These are phyloP conservation scores for Andrena hattorfiana DNA, from an alignment of 2,888 invertebrate species.

Conservation along the genomic window DNA sequence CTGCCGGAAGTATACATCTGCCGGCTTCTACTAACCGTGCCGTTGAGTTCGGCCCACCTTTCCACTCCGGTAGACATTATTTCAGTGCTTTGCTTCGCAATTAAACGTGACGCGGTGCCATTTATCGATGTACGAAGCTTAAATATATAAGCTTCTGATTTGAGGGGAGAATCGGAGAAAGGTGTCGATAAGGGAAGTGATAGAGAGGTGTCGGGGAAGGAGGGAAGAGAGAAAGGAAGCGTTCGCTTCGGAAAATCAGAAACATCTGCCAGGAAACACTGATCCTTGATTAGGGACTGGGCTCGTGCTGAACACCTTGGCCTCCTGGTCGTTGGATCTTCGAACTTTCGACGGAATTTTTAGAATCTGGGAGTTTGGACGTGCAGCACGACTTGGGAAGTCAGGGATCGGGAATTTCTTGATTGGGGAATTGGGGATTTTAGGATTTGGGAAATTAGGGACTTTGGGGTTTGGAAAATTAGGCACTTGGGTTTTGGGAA, in stretches of 20 bases:
- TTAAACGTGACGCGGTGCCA: background rate
- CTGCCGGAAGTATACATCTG: conserved; percentile 84
- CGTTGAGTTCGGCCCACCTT: conserved; percentile 66
- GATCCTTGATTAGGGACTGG: conserved; percentile 67
- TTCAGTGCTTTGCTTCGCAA: conserved; percentile 13
- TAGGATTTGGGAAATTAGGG: no score
- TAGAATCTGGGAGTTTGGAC: background rate
- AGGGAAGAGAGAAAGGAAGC: background rate
- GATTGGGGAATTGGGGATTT: no score
- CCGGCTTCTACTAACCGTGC: conserved; percentile 76
- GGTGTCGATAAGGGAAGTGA: conserved; percentile 6
- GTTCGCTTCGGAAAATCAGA: conserved; percentile 63
- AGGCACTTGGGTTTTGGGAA: no score
- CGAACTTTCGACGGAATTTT: conserved; percentile 6
- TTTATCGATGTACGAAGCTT: background rate
- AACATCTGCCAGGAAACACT: conserved; percentile 75
- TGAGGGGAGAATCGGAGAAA: background rate
- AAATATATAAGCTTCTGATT: background rate
- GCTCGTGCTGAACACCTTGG: conserved; percentile 70
- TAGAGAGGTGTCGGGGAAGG: conserved; percentile 1
- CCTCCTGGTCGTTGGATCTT: conserved; percentile 34
- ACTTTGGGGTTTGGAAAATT: no score
- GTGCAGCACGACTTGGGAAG: background rate
- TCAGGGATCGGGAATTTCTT: background rate
- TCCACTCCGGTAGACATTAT: background rate